Evolutionary conservation across 2,888 invertebrate genomes (phyloP), one percentile per base, ranked within the genome.

Genomic region (Scaptomyza reducta): DNA sequence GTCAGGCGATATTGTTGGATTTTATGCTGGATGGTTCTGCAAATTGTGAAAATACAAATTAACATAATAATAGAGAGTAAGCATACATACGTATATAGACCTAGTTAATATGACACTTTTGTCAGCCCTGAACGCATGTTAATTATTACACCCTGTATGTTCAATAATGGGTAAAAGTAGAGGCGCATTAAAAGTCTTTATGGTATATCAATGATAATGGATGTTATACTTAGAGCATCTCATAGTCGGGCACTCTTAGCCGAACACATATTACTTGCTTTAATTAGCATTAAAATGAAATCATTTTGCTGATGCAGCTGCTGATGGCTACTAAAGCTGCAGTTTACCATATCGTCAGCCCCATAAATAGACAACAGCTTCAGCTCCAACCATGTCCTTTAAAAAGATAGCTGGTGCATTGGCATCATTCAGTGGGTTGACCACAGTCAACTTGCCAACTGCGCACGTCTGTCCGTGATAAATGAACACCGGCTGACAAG

Each of bases 21-120:
- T 74, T 89, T 89, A 69, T 90, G 87, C 74, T 91, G 89, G 59
- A 90, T 67, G 50, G 78, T 70, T 83, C 90, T 90, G 70, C 29
- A 77, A 77, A 69, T 59, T 51, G 40, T 18, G n/a, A 59, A 54
- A 49, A 22, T 57, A 13, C 16, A 31, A 45, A 77, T 73, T 61
- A 40, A 27, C 54, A 74, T 74, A 47, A 78, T 47, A 74, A 77
- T 55, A 54, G 1, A 13, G 1, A 22, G 22, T n/a, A 22, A 31
- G 13, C 45, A 29, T 3, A 27, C 13, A 47, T 18, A 14, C 9
- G 11, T 10, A 33, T 35, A 22, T 14, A 46, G 45, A n/a, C 59
- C 40, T 58, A 61, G 27, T 42, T 59, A 64, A 61, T 66, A 53
- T 70, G 49, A 58, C 73, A 66, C 51, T 76, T 64, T 54, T 56